phyloP scores from a whole-genome alignment of 2,888 invertebrate species.

The Drosophila helvetica region DNA sequence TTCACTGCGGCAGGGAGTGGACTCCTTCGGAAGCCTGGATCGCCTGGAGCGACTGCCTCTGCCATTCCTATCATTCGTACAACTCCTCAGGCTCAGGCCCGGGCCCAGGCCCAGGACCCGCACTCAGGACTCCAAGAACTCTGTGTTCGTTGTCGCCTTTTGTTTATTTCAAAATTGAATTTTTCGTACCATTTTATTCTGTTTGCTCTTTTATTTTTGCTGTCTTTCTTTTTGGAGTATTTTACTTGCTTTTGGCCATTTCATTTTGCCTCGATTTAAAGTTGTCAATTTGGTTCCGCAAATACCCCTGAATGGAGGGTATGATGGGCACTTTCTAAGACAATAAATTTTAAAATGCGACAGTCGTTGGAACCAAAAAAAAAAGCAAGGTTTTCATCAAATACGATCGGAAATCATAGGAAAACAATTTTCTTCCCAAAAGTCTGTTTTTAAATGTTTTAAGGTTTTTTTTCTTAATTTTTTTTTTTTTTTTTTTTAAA shows the following conservation, averaged over 20 bases:
- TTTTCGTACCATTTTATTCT: conserved; percentile 58
- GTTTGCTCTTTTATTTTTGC: conserved; percentile 21
- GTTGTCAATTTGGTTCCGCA: conserved; percentile 31
- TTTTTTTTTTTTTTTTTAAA: too few species aligned
- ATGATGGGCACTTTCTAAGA: neutral
- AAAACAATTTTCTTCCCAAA: too few species aligned
- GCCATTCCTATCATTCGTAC: neutral
- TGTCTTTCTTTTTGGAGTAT: conserved; percentile 5
- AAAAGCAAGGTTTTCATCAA: too few species aligned
- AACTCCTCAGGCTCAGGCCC: neutral
- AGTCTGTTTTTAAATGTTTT: too few species aligned
- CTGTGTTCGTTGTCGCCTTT: conserved; percentile 50
- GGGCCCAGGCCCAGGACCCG: neutral
- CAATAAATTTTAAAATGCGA: too few species aligned
- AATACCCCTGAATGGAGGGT: neutral
- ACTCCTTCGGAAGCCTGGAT: neutral
- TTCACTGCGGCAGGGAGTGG: neutral
- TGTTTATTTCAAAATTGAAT: conserved; percentile 77
- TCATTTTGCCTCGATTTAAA: conserved; percentile 63
- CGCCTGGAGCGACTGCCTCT: neutral
- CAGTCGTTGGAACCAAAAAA: too few species aligned
- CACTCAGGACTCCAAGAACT: neutral
- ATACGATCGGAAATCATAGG: too few species aligned
- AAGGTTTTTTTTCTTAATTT: too few species aligned
- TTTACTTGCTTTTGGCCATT: conserved; percentile 45